Evolutionary conservation across 2,888 invertebrate genomes (phyloP), one percentile per base, ranked within the genome.

Genomic region (Tetramorium bicarinatum): DNA sequence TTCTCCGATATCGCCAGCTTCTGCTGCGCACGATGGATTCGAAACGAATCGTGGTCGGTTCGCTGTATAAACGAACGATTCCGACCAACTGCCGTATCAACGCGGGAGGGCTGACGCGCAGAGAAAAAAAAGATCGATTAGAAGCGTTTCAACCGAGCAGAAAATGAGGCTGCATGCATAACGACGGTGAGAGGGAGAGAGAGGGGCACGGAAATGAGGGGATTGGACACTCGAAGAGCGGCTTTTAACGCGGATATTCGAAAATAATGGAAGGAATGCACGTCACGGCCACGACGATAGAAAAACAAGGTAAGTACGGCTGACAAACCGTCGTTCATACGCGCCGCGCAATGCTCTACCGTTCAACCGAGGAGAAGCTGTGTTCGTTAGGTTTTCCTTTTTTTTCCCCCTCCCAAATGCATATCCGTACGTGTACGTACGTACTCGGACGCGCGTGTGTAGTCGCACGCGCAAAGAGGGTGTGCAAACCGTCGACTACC

Each of bases 231-330:
- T 29, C 75, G 44, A 64, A 61, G 44, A 79, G 21, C 25, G 47
- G 79, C 67, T 69, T 85, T 88, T 89, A 89, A 89, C 75, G 83
- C 59, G 85, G 81, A 83, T 87, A 88, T 84, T 89, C 80, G 80
- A 85, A 89, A 89, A 88, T 85, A 87, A 89, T 89, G 87, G 87
- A 87, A 87, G 77, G 83, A 34, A 85, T 84, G 82, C 83, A 87
- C 67, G 79, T 85, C 79, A 80, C 59, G 59, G 11, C 25, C 77
- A 69, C 85, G 69, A 79, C 81, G 86, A 87, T 86, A 85, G 83
- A 90, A 90, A 91, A 87, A 91, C 87, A 90, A 88, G 87, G 87
- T 83, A 83, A 87, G 88, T 52, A 81, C 82, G 85, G 83, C 85
- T 89, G 89, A 90, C 91, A 89, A 91, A 92, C 87, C 81, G 41